Evolutionary conservation across 1,140 invertebrate genomes (phyloP).

Genomic region (Steinernema feltiae): DNA sequence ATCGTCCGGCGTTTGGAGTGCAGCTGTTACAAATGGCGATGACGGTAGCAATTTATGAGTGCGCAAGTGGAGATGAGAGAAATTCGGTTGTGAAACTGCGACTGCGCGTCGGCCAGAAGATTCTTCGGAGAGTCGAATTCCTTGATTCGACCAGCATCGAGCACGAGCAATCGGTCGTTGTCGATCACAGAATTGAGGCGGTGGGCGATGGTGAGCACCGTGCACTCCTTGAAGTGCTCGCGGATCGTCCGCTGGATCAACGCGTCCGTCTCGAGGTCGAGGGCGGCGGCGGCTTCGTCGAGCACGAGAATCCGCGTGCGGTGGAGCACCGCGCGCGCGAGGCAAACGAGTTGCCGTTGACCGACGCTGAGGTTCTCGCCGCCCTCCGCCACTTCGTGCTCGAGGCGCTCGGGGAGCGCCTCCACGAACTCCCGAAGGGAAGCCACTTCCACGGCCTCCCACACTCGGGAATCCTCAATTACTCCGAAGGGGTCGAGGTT

Average conservation of each 20-base stretch:
- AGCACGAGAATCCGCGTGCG: conserved; percentile 59
- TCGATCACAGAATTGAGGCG: conserved; percentile 74
- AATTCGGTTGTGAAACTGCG: conserved; percentile 71
- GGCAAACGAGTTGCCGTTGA: conserved; percentile 63
- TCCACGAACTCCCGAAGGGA: conserved; percentile 35
- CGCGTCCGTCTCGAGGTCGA: conserved; percentile 30
- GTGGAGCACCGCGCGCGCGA: conserved; percentile 61
- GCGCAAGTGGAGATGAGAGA: too few relatives aligned
- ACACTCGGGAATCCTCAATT: conserved; percentile 48
- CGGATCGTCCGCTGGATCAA: conserved; percentile 40
- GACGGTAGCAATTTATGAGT: too few relatives aligned
- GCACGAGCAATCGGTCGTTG: conserved; percentile 68
- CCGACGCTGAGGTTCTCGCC: conserved; percentile 73
- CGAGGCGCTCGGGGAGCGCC: conserved; percentile 59
- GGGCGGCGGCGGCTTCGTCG: conserved; percentile 60
- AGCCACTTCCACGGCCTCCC: conserved; percentile 39
- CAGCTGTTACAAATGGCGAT: too few relatives aligned
- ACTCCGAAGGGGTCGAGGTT: conserved; percentile 57
- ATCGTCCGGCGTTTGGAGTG: too few relatives aligned
- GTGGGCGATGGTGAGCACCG: conserved; percentile 76
- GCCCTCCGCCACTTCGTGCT: conserved; percentile 75
- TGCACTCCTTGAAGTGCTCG: conserved; percentile 63
- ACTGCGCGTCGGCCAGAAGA: conserved; percentile 67
- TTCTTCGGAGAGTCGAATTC: conserved; percentile 73
- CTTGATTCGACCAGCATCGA: conserved; percentile 71